Percentiles rank a stretch among this genome's conserved stretches.
Conservation (phyloP, 1,140 invertebrate genomes). For the Macrotrachela quadricornifera region DNA sequence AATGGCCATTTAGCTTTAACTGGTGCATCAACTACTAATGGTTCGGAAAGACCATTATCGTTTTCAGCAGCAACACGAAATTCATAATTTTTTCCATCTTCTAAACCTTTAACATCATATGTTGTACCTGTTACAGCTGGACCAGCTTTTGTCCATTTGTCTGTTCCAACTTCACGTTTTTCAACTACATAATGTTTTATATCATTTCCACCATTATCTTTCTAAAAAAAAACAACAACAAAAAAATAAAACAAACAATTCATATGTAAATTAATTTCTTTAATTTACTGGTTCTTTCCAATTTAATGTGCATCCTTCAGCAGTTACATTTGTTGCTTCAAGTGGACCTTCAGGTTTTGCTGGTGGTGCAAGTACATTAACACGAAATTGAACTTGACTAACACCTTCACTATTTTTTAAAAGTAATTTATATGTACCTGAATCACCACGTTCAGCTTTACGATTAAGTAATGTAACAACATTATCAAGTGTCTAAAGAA, state of each 20-base stretch:
- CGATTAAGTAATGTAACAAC: slow-evolving; percentile 72
- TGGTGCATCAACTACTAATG: slow-evolving; percentile 59
- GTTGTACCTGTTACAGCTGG: slow-evolving; percentile 43
- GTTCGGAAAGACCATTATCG: slow-evolving; percentile 78
- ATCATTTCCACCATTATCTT: slow-evolving; percentile 55
- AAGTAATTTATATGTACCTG: slow-evolving; percentile 71
- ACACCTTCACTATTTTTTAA: slow-evolving; percentile 79
- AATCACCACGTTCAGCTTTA: slow-evolving; percentile 66
- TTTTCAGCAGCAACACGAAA: slow-evolving; percentile 95
- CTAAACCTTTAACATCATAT: slow-evolving; percentile 65
- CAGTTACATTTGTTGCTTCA: slow-evolving; percentile 68
- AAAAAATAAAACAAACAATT: background rate
- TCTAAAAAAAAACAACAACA: too few relatives aligned
- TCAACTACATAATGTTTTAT: slow-evolving; percentile 92
- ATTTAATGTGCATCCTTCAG: slow-evolving; percentile 73
- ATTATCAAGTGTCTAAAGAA: slow-evolving; percentile 50
- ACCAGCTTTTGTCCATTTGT: slow-evolving; percentile 14
- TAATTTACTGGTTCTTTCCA: slow-evolving; percentile 66
- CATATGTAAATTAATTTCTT: slow-evolving; percentile 42
- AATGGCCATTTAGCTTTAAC: slow-evolving; percentile 85
- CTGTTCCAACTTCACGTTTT: slow-evolving; percentile 52
- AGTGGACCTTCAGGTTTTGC: slow-evolving; percentile 57
- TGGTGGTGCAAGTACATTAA: slow-evolving; percentile 66
- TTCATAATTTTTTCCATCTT: slow-evolving; percentile 71
- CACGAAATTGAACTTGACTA: slow-evolving; percentile 75